These are phyloP conservation scores for Meganola albula DNA, from an alignment of 2,888 invertebrate species.

Conservation along the genomic window DNA sequence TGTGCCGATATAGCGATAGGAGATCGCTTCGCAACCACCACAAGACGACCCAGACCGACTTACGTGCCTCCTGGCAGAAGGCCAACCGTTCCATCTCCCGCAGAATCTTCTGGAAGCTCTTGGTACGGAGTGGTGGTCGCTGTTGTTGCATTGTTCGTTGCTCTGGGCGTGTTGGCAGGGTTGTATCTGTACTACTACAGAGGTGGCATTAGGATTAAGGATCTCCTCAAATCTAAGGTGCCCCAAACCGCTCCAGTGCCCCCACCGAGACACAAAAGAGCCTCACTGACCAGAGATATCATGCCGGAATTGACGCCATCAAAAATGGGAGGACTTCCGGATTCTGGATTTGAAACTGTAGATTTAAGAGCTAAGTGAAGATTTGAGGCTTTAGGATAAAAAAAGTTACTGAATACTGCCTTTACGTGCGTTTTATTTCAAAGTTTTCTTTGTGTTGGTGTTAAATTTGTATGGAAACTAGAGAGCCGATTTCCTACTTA, in stretches of 20 bases:
- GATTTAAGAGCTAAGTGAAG: conserved; percentile 56
- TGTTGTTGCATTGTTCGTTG: conserved; percentile 81
- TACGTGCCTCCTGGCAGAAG: conserved; percentile 63
- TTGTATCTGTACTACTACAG: conserved; percentile 87
- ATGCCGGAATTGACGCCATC: conserved; percentile 56
- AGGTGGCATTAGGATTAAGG: conserved; percentile 82
- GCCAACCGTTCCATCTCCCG: conserved; percentile 59
- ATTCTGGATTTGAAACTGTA: conserved; percentile 71
- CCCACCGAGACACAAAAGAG: conserved; percentile 63
- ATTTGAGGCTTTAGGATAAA: too few species aligned
- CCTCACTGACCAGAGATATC: conserved; percentile 57
- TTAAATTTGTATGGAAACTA: too few species aligned
- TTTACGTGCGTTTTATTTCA: too few species aligned
- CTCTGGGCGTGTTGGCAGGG: conserved; percentile 80
- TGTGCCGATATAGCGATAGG: conserved; percentile 89
- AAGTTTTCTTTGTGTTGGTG: too few species aligned
- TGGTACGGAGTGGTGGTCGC: conserved; percentile 79
- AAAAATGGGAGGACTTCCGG: conserved; percentile 53
- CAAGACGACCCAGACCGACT: conserved; percentile 62
- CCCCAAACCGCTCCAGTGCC: conserved; percentile 57
- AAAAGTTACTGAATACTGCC: conserved; percentile 27
- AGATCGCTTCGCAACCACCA: conserved; percentile 66
- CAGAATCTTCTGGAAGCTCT: conserved; percentile 64
- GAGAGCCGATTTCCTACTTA: too few species aligned
- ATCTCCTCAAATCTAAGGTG: conserved; percentile 73